Conservation (phyloP, 2,113 vertebrate species). For the Thymallus thymallus region DNA sequence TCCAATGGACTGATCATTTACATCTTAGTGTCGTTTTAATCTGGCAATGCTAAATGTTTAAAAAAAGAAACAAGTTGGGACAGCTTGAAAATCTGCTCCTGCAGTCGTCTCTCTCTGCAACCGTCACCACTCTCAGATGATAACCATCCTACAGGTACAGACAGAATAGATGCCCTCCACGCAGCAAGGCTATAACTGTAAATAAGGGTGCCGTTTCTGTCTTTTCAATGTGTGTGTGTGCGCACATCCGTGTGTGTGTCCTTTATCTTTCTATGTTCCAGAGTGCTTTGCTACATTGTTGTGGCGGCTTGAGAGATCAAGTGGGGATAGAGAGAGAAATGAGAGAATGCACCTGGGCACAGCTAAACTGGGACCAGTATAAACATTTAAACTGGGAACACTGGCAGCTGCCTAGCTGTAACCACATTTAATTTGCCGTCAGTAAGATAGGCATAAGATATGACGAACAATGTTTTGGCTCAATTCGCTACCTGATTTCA, state of each 20-base stretch:
- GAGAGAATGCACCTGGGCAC: no score
- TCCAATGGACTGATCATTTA: no score
- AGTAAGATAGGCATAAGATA: no score
- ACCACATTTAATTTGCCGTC: no score
- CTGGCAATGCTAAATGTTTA: constrained; percentile 19
- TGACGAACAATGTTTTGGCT: no score
- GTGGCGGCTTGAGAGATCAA: constrained; percentile 19
- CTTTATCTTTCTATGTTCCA: background rate
- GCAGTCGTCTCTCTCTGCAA: constrained; percentile 11
- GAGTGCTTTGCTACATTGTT: constrained; percentile 29
- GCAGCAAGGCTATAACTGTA: constrained; percentile 38
- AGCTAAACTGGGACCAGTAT: no score
- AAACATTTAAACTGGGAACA: no score
- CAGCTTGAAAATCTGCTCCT: constrained; percentile 21
- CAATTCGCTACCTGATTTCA: no score
- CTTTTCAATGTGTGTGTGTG: constrained; percentile 5
- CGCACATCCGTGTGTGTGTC: no score
- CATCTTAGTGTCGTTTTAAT: background rate
- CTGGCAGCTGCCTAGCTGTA: no score
- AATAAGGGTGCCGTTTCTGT: constrained; percentile 46
- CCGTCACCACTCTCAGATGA: constrained; percentile 29
- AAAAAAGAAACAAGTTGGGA: constrained; percentile 17
- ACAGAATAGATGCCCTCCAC: constrained; percentile 36
- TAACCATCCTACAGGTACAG: constrained; percentile 34
- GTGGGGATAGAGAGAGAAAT: background rate